phyloP scores from a whole-genome alignment of 2,888 invertebrate genomes.

The Tachina lurida region DNA sequence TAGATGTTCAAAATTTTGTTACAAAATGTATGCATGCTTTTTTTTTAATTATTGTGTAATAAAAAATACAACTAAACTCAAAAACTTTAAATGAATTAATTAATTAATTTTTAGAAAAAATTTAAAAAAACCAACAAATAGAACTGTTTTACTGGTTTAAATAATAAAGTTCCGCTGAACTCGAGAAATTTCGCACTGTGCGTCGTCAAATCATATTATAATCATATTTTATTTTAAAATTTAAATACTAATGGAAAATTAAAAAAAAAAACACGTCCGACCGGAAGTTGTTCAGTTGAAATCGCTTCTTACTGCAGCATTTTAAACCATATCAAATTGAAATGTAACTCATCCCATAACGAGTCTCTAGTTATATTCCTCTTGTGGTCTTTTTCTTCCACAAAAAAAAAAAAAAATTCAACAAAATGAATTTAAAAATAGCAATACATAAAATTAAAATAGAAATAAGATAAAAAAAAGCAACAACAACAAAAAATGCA shows the following conservation, averaged over 20 bases:
- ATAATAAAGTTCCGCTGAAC: too few relatives aligned
- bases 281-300: conserved; percentile 48
- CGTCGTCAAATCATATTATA: too few relatives aligned
- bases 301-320: background rate
- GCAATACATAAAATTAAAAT: conserved; percentile 42
- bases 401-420: background rate
- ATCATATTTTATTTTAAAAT: too few relatives aligned
- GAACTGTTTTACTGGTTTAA: too few relatives aligned
- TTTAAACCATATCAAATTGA: conserved; percentile 50
- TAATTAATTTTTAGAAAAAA: too few relatives aligned
- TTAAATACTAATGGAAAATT: conserved; percentile 3
- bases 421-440: conserved; percentile 40
- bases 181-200: too few relatives aligned
- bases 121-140: too few relatives aligned
- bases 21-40: too few relatives aligned
- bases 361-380: background rate
- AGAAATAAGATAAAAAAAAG: background rate
- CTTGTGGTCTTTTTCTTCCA: background rate
- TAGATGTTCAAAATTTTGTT: too few relatives aligned
- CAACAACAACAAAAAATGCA: conserved; percentile 6
- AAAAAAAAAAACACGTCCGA: background rate
- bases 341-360: conserved; percentile 47
- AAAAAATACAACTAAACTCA: too few relatives aligned
- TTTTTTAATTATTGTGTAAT: too few relatives aligned
- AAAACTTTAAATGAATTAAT: too few relatives aligned